Evolutionary conservation across 2,113 vertebrate genomes (phyloP).

Genomic region (Hippoglossus stenolepis): DNA sequence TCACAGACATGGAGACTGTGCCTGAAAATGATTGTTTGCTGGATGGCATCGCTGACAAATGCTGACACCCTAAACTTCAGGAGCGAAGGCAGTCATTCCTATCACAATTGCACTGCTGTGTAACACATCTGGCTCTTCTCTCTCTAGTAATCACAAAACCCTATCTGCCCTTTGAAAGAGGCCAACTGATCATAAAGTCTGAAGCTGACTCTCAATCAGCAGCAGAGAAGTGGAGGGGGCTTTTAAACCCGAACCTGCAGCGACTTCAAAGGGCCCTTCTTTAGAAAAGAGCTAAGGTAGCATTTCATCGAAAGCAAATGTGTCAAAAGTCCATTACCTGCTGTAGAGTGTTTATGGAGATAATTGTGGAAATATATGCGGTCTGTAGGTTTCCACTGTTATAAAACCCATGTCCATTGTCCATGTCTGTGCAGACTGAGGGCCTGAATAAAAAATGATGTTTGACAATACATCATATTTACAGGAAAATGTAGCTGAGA

Average conservation of each 20-base stretch:
- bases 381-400: constrained; percentile 5
- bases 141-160: constrained; percentile 57
- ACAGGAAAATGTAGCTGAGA: too few relatives aligned
- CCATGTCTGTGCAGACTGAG: constrained; percentile 18
- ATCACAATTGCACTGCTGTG: constrained; percentile 32
- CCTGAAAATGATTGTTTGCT: constrained; percentile 45
- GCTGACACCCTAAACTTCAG: constrained; percentile 21
- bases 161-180: constrained; percentile 57
- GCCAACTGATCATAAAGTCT: constrained; percentile 8
- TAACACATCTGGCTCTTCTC: constrained; percentile 21
- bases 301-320: constrained; percentile 65
- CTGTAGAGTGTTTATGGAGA: constrained; percentile 66
- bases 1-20: constrained; percentile 39
- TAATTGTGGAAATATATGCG: constrained; percentile 50
- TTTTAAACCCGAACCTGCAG: constrained; percentile 52
- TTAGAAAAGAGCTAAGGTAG: constrained; percentile 57
- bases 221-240: background rate
- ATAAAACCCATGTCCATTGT: constrained; percentile 18
- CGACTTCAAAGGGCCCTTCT: constrained; percentile 63
- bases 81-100: constrained; percentile 31
- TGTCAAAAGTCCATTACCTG: constrained; percentile 73
- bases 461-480: too few relatives aligned
- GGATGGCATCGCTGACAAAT: constrained; percentile 29
- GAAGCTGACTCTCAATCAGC: constrained; percentile 51
- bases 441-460: background rate